Evolutionary conservation across 2,113 vertebrate genomes (phyloP).

Genomic region (Trichomycterus rosablanca): DNA sequence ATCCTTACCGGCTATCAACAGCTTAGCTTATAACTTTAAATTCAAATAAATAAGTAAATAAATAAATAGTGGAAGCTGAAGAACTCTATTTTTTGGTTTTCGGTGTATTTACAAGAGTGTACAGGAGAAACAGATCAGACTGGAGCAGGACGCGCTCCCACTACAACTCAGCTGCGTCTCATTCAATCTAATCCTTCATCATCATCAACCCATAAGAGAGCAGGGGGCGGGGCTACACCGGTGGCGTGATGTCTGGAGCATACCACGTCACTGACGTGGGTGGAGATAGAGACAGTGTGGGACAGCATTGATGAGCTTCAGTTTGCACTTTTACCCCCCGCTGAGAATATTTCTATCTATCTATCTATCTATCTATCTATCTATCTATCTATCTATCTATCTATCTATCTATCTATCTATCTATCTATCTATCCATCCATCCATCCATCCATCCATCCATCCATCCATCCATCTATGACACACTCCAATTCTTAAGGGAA

Average conservation of each 20-base stretch:
- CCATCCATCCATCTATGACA: too few species aligned
- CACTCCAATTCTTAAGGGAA: too few species aligned
- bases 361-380: too few species aligned
- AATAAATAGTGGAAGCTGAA: not conserved
- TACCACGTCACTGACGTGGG: conserved; percentile 49
- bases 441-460: too few species aligned
- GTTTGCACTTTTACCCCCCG: not conserved
- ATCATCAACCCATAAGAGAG: conserved; percentile 26
- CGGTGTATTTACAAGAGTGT: not conserved
- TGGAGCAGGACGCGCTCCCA: not conserved
- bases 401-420: too few species aligned
- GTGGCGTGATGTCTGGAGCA: conserved; percentile 69
- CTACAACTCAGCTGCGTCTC: not conserved
- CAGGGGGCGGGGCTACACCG: conserved; percentile 52
- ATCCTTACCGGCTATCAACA: not conserved
- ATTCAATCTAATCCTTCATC: conserved; percentile 23
- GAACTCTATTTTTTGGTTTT: not conserved
- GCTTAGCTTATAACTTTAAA: not conserved
- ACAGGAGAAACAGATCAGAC: not conserved
- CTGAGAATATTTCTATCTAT: too few species aligned
- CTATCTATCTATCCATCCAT: too few species aligned
- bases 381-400: too few species aligned
- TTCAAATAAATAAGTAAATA: not conserved
- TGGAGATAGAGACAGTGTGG: conserved; percentile 45
- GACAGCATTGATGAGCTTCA: not conserved